A percentile compares a stretch with the other conserved stretches of the same genome.
phyloP scores from a whole-genome alignment of 1,140 invertebrate genomes.

The Chrysomallon squamiferum region DNA sequence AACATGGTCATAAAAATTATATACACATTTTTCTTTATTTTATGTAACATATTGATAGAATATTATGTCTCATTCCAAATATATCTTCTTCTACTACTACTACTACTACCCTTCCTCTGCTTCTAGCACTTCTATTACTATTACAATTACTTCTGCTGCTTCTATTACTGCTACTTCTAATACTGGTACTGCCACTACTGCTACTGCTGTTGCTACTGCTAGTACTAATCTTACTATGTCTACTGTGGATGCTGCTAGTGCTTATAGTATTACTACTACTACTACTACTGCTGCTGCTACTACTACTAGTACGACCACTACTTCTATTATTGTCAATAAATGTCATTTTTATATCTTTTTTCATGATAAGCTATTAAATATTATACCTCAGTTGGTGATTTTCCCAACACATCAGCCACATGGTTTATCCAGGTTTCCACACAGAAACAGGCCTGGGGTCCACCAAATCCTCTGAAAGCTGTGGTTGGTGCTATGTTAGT shows the following conservation, averaged over 20 bases:
- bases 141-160: no score
- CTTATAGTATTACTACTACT: no score
- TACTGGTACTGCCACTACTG: no score
- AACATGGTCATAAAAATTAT: neutral
- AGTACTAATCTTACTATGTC: neutral
- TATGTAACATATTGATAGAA: no score
- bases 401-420: conserved; percentile 32
- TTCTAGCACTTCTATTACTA: neutral
- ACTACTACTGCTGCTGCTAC: no score
- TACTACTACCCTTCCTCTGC: neutral
- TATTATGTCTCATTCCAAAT: no score
- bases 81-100: neutral
- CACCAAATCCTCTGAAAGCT: conserved; percentile 59
- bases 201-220: neutral
- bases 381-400: conserved; percentile 15
- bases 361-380: no score
- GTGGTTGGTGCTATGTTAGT: conserved; percentile 60
- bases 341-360: no score
- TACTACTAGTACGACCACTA: no score
- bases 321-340: no score
- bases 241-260: no score
- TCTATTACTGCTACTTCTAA: no score
- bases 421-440: conserved; percentile 49
- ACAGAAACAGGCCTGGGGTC: conserved; percentile 50
- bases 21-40: neutral